These are phyloP conservation scores for Agonopterix arenella DNA, from an alignment of 2,888 invertebrate species.

Conservation along the genomic window DNA sequence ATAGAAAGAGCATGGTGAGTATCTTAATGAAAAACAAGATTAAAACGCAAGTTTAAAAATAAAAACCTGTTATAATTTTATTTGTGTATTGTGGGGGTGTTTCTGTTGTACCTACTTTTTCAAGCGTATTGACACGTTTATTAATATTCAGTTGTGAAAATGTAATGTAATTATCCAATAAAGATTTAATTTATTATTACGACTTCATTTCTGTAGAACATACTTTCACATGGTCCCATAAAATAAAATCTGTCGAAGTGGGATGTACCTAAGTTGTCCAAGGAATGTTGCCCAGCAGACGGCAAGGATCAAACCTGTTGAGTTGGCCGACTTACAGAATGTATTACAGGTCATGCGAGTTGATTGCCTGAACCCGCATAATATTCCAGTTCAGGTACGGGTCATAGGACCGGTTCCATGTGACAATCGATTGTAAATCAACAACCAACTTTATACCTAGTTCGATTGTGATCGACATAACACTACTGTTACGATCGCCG, in stretches of 20 bases:
- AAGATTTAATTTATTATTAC: no score
- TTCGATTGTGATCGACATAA: slow-evolving; percentile 19
- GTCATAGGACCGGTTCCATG: slow-evolving; percentile 33
- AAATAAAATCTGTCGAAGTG: neutral
- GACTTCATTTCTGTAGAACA: neutral
- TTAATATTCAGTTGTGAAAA: no score
- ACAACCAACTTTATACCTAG: slow-evolving; percentile 19
- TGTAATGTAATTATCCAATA: no score
- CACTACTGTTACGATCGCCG: slow-evolving; percentile 18
- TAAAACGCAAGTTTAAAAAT: no score
- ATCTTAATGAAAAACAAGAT: no score
- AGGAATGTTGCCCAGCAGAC: slow-evolving; percentile 35
- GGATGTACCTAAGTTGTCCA: slow-evolving; percentile 17
- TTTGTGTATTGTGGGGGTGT: no score
- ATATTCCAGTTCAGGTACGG: slow-evolving; percentile 49
- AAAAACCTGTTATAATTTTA: no score
- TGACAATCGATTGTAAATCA: slow-evolving; percentile 66
- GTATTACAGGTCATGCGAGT: slow-evolving; percentile 57
- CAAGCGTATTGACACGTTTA: no score
- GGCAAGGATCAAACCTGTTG: slow-evolving; percentile 58
- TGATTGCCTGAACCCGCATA: slow-evolving; percentile 57
- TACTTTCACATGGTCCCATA: neutral
- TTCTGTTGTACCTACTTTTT: no score
- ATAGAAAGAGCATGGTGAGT: no score
- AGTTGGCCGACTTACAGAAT: slow-evolving; percentile 43